Conservation (phyloP, 2,888 invertebrate species). For the Dicranocentrus wangi region DNA sequence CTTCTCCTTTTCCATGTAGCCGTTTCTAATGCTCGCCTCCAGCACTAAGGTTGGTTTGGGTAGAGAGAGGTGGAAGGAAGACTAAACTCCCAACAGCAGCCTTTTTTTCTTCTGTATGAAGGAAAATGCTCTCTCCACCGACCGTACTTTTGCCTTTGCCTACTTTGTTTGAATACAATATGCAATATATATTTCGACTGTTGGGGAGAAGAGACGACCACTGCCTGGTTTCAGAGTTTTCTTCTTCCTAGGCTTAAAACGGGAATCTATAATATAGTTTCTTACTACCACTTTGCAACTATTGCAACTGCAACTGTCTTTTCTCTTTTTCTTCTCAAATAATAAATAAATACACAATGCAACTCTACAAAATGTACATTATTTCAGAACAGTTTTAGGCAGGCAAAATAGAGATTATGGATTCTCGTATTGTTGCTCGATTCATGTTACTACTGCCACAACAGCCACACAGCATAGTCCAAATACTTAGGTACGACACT, state of each 20-base stretch:
- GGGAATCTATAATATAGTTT: background rate
- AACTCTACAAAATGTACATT: slow-evolving; percentile 21
- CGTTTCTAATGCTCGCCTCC: slow-evolving; percentile 50
- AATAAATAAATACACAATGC: background rate
- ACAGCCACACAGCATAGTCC: background rate
- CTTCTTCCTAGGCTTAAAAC: background rate
- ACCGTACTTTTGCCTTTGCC: background rate
- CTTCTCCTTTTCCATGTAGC: background rate
- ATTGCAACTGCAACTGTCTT: slow-evolving; percentile 23
- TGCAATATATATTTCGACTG: too few species aligned
- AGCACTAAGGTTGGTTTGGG: slow-evolving; percentile 24
- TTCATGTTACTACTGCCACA: too few species aligned
- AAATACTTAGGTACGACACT: too few species aligned
- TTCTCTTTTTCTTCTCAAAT: background rate
- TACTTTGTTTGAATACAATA: background rate
- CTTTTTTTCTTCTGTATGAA: background rate
- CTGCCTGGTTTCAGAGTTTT: background rate
- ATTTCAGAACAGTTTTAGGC: too few species aligned
- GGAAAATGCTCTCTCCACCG: too few species aligned
- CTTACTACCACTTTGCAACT: slow-evolving; percentile 21
- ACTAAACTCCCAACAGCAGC: slow-evolving; percentile 27
- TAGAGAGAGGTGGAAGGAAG: background rate
- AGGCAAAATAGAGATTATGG: background rate
- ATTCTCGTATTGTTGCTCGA: background rate
- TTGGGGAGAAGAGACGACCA: background rate